These are phyloP conservation scores for Apis florea DNA, from an alignment of 1,140 invertebrate species.

Conservation along the genomic window DNA sequence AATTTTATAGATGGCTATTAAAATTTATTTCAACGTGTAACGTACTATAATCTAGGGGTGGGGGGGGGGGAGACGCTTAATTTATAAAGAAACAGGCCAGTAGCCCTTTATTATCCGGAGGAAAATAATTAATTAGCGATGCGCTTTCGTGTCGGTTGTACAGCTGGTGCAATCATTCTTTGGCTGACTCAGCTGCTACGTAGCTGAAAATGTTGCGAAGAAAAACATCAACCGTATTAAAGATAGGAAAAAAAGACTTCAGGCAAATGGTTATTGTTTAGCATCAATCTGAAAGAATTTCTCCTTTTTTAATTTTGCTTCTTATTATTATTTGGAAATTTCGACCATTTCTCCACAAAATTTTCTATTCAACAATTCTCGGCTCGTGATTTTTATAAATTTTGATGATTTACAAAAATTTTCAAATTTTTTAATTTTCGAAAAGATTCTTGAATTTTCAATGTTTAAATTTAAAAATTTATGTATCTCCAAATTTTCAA, in stretches of 20 bases:
- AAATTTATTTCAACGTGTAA: constrained; percentile 1
- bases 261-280: constrained; percentile 40
- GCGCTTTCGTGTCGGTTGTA: constrained; percentile 35
- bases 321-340: not conserved
- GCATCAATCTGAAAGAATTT: constrained; percentile 41
- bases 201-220: constrained; percentile 31
- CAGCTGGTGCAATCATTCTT: constrained; percentile 50
- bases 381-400: not conserved
- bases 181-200: constrained; percentile 50
- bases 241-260: constrained; percentile 30
- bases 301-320: constrained; percentile 10
- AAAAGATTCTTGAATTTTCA: not conserved
- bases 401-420: not conserved
- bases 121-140: constrained; percentile 63
- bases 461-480: not conserved
- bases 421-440: not conserved
- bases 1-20: not conserved
- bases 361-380: not conserved
- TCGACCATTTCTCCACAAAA: not conserved
- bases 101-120: constrained; percentile 45
- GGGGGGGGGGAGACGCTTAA: not conserved
- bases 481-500: too few species aligned
- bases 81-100: constrained; percentile 44
- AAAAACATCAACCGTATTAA: constrained; percentile 49
- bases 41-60: not conserved